Evolutionary conservation across 2,888 invertebrate genomes (phyloP).

Genomic region (Cotesia congregata): DNA sequence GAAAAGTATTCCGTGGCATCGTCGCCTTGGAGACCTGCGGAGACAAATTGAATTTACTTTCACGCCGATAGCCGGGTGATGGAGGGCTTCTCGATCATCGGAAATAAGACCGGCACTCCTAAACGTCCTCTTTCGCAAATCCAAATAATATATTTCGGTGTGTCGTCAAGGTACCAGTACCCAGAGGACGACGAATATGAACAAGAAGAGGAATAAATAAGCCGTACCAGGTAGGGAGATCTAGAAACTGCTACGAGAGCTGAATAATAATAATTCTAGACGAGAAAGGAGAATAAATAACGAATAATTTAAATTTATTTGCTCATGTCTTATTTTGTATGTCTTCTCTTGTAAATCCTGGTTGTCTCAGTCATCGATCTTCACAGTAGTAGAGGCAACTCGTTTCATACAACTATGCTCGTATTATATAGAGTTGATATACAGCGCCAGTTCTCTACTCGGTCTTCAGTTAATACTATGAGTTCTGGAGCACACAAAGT

Average conservation of each 20-base stretch:
- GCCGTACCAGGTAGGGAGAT: background rate
- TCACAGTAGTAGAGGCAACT: background rate
- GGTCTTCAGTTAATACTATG: conserved; percentile 1
- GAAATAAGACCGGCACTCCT: background rate
- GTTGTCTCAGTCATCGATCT: background rate
- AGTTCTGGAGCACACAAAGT: background rate
- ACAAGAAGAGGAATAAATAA: background rate
- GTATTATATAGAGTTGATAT: background rate
- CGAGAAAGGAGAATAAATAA: background rate
- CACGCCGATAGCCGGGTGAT: conserved; percentile 22
- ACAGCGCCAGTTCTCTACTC: background rate
- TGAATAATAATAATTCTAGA: background rate
- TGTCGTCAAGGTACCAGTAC: background rate
- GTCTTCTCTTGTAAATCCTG: background rate
- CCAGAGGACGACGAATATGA: background rate
- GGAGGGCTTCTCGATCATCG: conserved; percentile 26
- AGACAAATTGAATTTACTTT: conserved; percentile 35
- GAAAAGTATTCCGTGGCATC: background rate
- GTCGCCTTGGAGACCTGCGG: background rate
- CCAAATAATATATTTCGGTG: background rate
- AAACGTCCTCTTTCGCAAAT: background rate
- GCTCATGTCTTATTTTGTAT: background rate
- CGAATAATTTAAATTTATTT: background rate
- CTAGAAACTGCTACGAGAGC: background rate
- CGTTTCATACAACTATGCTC: background rate